Base-by-base conservation (phyloP, 2,888 invertebrate species). In the Pandemis cinnamomeana region DNA sequence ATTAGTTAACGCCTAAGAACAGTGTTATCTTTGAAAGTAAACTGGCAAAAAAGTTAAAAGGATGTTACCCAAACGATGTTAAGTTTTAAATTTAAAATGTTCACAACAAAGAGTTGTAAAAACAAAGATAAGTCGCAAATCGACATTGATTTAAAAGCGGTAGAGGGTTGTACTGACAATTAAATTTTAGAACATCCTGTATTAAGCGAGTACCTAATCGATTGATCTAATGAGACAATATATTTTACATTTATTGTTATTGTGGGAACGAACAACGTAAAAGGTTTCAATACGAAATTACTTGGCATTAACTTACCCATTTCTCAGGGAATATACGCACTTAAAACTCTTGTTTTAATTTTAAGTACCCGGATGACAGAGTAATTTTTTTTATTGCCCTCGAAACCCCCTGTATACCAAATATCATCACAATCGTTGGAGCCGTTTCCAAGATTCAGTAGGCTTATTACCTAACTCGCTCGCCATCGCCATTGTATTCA, bases 1-100 rank as follows among this genome's bases (percentile, higher is more conserved):
- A 62, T 74, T 71, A 74, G 71, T 74, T 70, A 55, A 71, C 74
- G 70, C 74, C 74, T 74, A 46, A 36, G 41, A 11, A 36, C 60
- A 15, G 27, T 73, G 53, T 61, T 70, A 74, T 74, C 74, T 74
- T 0, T 51, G 64, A 66, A 44, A 67, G 7, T 8, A 13, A 11
- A 11, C 3, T 53, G 53, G 61, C 27, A 36, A 71, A 66, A 46
- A 70, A 44, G 48, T n/a, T 27, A 10, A 66, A 67, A 70, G 20
- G 36, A 63, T n/a, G 20, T 11, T 46, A 46, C 5, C 3, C 27
- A 20, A 13, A 44, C 42, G 41, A 53, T 11, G n/a, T 20, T 11
- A 20, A 63, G 44, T 20, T 27, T n/a, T 42, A 42, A 62, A 42
- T 42, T 15, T n/a, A 2, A 5, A 42, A 20, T 63, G 20, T 11